Base-by-base conservation (phyloP, 2,797 vertebrate genomes). In the Apogon hyalosoma region DNA sequence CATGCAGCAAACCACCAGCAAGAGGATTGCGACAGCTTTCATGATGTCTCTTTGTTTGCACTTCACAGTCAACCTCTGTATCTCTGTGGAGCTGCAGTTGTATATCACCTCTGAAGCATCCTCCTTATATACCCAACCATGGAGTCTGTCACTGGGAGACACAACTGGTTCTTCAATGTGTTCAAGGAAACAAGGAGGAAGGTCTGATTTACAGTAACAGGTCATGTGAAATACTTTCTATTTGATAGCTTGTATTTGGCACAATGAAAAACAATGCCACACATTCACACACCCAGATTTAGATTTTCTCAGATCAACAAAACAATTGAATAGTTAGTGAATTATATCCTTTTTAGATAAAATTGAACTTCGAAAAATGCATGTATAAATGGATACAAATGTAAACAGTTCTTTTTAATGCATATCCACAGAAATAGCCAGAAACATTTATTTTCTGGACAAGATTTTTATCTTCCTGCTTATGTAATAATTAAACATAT, bases 1-100 rank as follows among this genome's bases (percentile, higher is more conserved):
- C 12, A 77, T 39, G 42, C 18, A 42, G 14, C 58, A 69, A 52
- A 75, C 38, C 67, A 66, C 36, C 19, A 72, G 56, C 45, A 63
- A 13, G 7, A 79, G 59, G 4, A 12, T 51, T 50, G 48, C 18
- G 2, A 47, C 31, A 38, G 39, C 10, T 51, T 56, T 71, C 83
- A 85, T 85, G 43, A 46, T 53, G 47, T 31, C 16, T 52, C 60
- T 16, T 21, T 38, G 21, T 47, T 18, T 53, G 7, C 9, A 15
- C 16, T 12, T 21, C n/a, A 8, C 12, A 39, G 16, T 57, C 19
- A 0, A 11, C 12, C 12, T 58, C 52, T 59, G 13, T 15, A 13
- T 14, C 42, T 45, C 21, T 11, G 7, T 7, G 36, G 2, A 47
- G 38, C 52, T 56, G 40, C 39, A 28, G 42, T 9, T 11, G 21